Base-by-base conservation (phyloP, 2,797 vertebrate genomes). In the Anolis apletophallus region DNA sequence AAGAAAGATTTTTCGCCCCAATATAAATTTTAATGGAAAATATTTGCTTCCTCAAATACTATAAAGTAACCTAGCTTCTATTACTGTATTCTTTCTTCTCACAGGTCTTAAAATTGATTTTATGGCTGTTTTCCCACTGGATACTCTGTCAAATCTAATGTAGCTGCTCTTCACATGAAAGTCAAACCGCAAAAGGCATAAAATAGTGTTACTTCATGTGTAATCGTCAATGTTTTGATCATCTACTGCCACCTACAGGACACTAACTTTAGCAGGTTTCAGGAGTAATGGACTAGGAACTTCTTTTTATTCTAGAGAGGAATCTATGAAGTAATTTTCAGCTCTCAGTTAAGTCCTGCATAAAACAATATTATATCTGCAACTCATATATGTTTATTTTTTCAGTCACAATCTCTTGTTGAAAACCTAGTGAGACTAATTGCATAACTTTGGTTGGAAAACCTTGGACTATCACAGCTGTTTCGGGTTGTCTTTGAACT, bases 161-260 rank as follows among this genome's bases (percentile, higher is more conserved):
- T 36, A 50, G 12, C 2, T 34, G 29, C 36, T 73, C 17, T 23
- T 21, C 2, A 32, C 36, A 40, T 10, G 3, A 17, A 19, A 8
- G 8, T 73, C 19, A 21, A 23, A 40, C 11, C 21, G 40, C 19
- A 10, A 21, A 36, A 6, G 34, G 9, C 36, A 23, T 7, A 11
- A 54, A 34, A 84, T n/a, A 54, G 21, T 21, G 3, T 10, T 68
- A 36, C 32, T 32, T 81, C 6, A n/a, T 23, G 32, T 14, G 10
- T 67, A 17, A 74, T 14, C 0, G 64, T 40, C 50, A 83, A 78
- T 19, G 0, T 1, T 17, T 32, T 50, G 34, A 64, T 69, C 11
- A 10, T 83, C 50, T 83, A 32, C 79, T 85, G 87, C 88, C 88
- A 85, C 57, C 90, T 90, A 59, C 78, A 68, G 84, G 75, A 12